Base-by-base conservation (phyloP, 2,113 vertebrate genomes). In the Percopsis transmontana region DNA sequence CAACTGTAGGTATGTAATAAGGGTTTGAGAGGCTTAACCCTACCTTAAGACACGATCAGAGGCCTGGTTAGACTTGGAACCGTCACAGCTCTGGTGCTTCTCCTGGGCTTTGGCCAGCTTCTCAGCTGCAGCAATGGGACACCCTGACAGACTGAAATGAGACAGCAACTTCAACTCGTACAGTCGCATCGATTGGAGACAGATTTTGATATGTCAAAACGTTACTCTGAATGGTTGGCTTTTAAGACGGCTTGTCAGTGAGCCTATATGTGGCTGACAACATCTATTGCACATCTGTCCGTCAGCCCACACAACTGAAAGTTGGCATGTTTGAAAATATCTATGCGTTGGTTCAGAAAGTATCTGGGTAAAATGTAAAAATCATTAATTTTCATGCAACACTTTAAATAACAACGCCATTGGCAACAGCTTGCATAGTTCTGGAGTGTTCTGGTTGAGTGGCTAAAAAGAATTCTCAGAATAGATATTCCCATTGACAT, bases 11-110 rank as follows among this genome's bases (percentile, higher is more conserved):
- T 50, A 19, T 18, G 48, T 50, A 16, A 19, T 15, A 19, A 20
- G 9, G 20, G 48, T n/a, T 20, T 23, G 48, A 60, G 45, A 18
- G 51, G 58, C 58, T n/a, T 58, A 74, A 83, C 77, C 76, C 83
- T 96, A 99, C 97, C 97, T 99, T 91, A 99, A 90, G 86, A 99
- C 97, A 63, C 97, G 93, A 89, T 99, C 97, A 5, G 97, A 99
- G 66, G 92, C 93, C 92, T 96, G 97, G 91, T 91, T 97, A 85
- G 97, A 94, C 91, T 99, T 99, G 87, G 94, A 90, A 81, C 91
- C 95, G 14, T 97, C 95, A 54, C 95, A 98, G 89, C 87, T 92
- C 90, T 97, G 96, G 89, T 98, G 97, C 76, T 99, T 99, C 86
- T 99, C 97, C 77, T 99, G 96, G 81, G 94, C 96, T 92, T 99